Percentiles rank a stretch among this genome's conserved stretches.
Evolutionary conservation across 1,140 invertebrate species (phyloP).

Genomic region (Littorina saxatilis): DNA sequence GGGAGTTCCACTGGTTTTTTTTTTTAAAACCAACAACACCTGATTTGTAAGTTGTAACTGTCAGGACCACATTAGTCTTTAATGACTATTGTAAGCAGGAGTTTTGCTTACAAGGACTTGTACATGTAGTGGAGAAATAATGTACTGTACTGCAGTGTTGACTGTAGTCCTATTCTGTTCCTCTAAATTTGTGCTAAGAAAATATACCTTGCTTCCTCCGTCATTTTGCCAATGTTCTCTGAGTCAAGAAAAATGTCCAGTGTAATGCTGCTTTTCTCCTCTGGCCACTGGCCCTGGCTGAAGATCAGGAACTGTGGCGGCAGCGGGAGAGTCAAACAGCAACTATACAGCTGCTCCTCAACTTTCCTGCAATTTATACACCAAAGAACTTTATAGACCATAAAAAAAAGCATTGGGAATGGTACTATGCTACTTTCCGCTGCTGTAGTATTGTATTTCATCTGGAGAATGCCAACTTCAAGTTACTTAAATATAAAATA

Average conservation of each 20-base stretch:
- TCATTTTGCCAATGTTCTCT: slow-evolving; percentile 23
- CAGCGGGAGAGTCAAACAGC: background rate
- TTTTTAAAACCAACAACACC: too few species aligned
- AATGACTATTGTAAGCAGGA: too few species aligned
- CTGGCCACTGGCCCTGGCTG: slow-evolving; percentile 32
- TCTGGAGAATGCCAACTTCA: background rate
- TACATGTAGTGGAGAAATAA: too few species aligned
- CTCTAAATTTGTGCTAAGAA: too few species aligned
- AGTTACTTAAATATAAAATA: background rate
- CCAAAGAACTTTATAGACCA: background rate
- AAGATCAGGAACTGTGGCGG: slow-evolving; percentile 36
- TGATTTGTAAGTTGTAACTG: too few species aligned
- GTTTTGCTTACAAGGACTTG: too few species aligned
- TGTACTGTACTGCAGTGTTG: too few species aligned
- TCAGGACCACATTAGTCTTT: too few species aligned
- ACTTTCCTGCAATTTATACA: slow-evolving; percentile 3
- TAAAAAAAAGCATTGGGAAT: background rate
- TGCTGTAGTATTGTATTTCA: background rate
- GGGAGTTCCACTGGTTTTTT: too few species aligned
- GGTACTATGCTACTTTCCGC: background rate
- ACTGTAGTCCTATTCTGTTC: too few species aligned
- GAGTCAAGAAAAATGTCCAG: slow-evolving; percentile 15
- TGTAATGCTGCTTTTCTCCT: background rate
- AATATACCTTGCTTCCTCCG: slow-evolving; percentile 8
- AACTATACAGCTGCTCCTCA: background rate